Percentiles rank a stretch among this genome's conserved stretches.
phyloP scores from a whole-genome alignment of 2,888 invertebrate genomes.

The Endotricha flammealis region DNA sequence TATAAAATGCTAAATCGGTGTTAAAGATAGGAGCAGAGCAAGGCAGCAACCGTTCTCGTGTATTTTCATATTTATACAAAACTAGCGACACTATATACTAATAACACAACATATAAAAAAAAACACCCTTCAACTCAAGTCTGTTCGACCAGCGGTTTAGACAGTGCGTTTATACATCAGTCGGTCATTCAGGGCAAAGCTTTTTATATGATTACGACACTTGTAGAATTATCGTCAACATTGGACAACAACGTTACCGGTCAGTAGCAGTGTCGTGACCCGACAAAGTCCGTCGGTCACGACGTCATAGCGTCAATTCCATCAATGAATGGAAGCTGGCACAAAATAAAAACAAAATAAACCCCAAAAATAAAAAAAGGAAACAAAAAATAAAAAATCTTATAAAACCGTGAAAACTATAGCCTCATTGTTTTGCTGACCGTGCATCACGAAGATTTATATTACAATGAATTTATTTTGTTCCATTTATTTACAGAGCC shows the following conservation, averaged over 20 bases:
- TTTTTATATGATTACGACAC: too few relatives aligned
- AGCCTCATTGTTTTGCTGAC: conserved; percentile 39
- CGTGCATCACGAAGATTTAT: conserved; percentile 55
- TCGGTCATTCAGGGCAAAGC: too few relatives aligned
- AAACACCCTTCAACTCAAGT: too few relatives aligned
- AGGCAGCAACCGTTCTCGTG: too few relatives aligned
- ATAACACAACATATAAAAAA: too few relatives aligned
- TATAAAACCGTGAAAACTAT: conserved; percentile 32
- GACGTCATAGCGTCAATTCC: conserved; percentile 36
- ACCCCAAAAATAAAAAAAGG: too few relatives aligned
- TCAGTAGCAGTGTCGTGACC: conserved; percentile 58
- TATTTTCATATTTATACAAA: too few relatives aligned
- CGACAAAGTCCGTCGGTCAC: conserved; percentile 46
- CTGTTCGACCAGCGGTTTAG: too few relatives aligned
- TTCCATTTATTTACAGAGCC: conserved; percentile 3
- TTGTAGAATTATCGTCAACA: conserved; percentile 21
- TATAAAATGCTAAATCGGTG: too few relatives aligned
- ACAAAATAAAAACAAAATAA: conserved; percentile 28
- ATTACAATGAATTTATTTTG: conserved; percentile 4
- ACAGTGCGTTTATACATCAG: too few relatives aligned
- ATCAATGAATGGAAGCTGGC: conserved; percentile 50
- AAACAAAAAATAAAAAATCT: conserved; percentile 19
- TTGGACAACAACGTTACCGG: conserved; percentile 37
- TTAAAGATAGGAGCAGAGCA: too few relatives aligned
- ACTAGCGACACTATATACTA: too few relatives aligned